Conservation (phyloP, 2,888 invertebrate species). For the Ferdinandea cuprea region DNA sequence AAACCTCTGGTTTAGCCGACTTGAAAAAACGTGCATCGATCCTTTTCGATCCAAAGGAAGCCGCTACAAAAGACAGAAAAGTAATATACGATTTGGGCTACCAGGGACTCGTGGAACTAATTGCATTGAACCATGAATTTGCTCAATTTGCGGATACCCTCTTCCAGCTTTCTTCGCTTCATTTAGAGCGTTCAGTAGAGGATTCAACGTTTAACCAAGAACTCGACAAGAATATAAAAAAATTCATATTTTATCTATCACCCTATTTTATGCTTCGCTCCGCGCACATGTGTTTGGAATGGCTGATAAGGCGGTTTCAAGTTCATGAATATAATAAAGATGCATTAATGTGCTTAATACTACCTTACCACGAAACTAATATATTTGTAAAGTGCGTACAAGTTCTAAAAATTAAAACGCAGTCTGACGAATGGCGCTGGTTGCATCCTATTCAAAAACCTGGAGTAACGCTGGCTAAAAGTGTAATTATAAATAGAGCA, state of each 20-base stretch:
- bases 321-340: constrained; percentile 95
- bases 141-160: constrained; percentile 89
- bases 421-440: constrained; percentile 90
- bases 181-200: constrained; percentile 92
- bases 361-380: constrained; percentile 97
- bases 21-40: constrained; percentile 91
- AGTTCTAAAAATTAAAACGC: constrained; percentile 87
- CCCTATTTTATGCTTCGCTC: constrained; percentile 94
- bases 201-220: constrained; percentile 89
- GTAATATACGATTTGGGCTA: constrained; percentile 94
- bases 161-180: constrained; percentile 90
- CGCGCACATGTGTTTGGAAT: constrained; percentile 95
- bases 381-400: constrained; percentile 93
- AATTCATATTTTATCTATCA: constrained; percentile 91
- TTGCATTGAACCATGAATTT: constrained; percentile 89
- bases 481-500: constrained; percentile 89
- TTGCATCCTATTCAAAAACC: constrained; percentile 88
- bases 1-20: constrained; percentile 87
- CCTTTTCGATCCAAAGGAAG: constrained; percentile 95
- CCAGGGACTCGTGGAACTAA: constrained; percentile 93
- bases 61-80: constrained; percentile 92
- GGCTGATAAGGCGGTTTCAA: constrained; percentile 95
- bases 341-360: constrained; percentile 89
- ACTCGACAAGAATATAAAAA: constrained; percentile 89
- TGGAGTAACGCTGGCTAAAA: constrained; percentile 89